Base-by-base conservation (phyloP, 2,797 vertebrate species). In the Pygocentrus nattereri region DNA sequence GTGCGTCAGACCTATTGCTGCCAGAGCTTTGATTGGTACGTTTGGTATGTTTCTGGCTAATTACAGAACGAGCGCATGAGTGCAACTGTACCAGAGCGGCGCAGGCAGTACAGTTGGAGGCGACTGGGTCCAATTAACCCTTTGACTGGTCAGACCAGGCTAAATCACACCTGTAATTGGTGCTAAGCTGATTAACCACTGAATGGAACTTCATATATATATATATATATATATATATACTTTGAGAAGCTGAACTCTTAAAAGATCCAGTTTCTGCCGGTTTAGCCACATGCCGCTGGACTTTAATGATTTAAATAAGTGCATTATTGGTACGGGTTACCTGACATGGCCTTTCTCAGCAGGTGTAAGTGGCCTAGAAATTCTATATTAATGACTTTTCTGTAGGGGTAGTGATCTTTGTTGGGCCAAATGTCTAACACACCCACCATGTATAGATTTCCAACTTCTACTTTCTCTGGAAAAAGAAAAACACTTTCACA, bases 111-210 rank as follows among this genome's bases (percentile, higher is more conserved):
- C 74, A 78, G 78, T 59, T 59, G 18, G 52, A 82, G 76, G 74
- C 72, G 75, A 69, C 79, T 49, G 80, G 75, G 86, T 77, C 87
- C 87, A 90, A 88, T 90, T 88, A 89, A 85, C 84, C 84, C 85
- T 78, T 84, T 89, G 87, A 87, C 86, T 88, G 85, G 87, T 88
- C 85, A 86, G 84, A 81, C 78, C 79, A 54, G 77, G 77, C 79
- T 84, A 85, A 86, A 88, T 91, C 88, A 90, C 88, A 91, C 87
- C 64, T 90, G 89, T 93, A 91, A 92, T 91, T 91, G 90, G 88
- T 90, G 87, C 78, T 77, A 85, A 87, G 87, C 82, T 82, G 87
- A 74, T 77, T 77, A 77, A 61, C 74, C 74, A 77, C 56, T 78
- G 68, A 77, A 68, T 74, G 56, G 38, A 78, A 69, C 74, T 78